A percentile compares a stretch with the other conserved stretches of the same genome.
Conservation (phyloP, 64 coral and sea anemone genomes). For the Anthopleura sola region DNA sequence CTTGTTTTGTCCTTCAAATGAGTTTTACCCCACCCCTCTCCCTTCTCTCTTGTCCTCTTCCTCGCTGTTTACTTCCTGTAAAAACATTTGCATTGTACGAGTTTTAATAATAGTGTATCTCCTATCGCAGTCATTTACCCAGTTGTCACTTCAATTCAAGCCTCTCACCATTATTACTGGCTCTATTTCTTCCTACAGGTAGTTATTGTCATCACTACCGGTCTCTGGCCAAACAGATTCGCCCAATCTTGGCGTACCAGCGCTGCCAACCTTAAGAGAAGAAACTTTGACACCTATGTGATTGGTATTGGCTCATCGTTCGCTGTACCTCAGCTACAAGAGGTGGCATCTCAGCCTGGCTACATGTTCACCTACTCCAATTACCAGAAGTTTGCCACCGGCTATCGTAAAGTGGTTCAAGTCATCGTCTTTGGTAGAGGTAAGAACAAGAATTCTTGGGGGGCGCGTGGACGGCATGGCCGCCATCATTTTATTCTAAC, state of each 20-base stretch:
- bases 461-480: too few relatives aligned
- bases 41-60: too few relatives aligned
- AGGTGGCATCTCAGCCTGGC: background rate
- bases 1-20: too few relatives aligned
- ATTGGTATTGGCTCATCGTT: background rate
- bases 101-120: too few relatives aligned
- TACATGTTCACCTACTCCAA: constrained; percentile 9
- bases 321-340: constrained; percentile 4
- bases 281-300: constrained; percentile 21
- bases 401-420: constrained; percentile 21
- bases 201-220: constrained; percentile 22
- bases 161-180: too few relatives aligned
- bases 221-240: constrained; percentile 5
- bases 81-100: too few relatives aligned
- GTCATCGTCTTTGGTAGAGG: constrained; percentile 27
- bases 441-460: background rate
- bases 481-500: too few relatives aligned
- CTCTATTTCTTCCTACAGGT: constrained; percentile 1
- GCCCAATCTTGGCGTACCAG: constrained; percentile 1
- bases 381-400: background rate
- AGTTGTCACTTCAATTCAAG: too few relatives aligned
- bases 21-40: too few relatives aligned
- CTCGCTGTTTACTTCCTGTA: too few relatives aligned
- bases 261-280: background rate
- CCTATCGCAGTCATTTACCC: too few relatives aligned